A percentile compares a stretch with the other conserved stretches of the same genome.
These are phyloP conservation scores for Caenorhabditis imperialis DNA, from an alignment of 2,888 invertebrate species.

Conservation along the genomic window DNA sequence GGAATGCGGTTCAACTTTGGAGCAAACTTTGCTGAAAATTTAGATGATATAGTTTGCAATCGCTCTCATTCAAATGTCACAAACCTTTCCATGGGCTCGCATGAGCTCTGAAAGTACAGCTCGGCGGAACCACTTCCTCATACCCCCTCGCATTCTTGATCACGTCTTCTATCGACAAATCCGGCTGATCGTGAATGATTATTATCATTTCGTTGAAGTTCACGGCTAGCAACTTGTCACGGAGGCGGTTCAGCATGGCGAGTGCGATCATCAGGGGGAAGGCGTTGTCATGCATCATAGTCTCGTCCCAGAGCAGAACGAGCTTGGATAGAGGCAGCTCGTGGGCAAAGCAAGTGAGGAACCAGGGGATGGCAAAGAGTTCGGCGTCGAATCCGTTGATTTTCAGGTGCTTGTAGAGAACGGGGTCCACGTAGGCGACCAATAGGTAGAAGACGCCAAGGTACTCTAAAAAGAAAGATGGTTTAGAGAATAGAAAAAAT, in stretches of 20 bases:
- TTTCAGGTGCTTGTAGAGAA: constrained; percentile 90
- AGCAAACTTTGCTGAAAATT: constrained; percentile 6
- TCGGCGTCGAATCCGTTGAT: constrained; percentile 95
- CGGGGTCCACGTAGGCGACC: constrained; percentile 94
- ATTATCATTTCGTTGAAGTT: constrained; percentile 99
- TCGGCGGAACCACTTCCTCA: constrained; percentile 62
- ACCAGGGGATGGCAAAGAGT: constrained; percentile 97
- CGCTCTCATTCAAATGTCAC: not conserved
- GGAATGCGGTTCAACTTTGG: constrained; percentile 3
- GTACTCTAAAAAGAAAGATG: constrained; percentile 84
- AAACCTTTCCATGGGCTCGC: constrained; percentile 39
- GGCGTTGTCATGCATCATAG: constrained; percentile 91
- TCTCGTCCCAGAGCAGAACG: constrained; percentile 96
- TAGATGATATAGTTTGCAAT: not conserved
- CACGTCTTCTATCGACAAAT: constrained; percentile 68
- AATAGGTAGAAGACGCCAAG: constrained; percentile 95
- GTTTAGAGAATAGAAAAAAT: not conserved
- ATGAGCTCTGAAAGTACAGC: constrained; percentile 63
- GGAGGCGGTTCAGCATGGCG: constrained; percentile 53
- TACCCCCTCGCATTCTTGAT: constrained; percentile 59
- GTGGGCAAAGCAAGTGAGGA: constrained; percentile 83
- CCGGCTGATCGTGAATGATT: constrained; percentile 93
- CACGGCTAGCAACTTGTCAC: constrained; percentile 84
- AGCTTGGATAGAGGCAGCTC: constrained; percentile 98
- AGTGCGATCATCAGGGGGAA: constrained; percentile 89